Percentiles rank a stretch among this genome's conserved stretches.
phyloP scores from a whole-genome alignment of 2,888 invertebrate species.

The Hypomecis atomaria region DNA sequence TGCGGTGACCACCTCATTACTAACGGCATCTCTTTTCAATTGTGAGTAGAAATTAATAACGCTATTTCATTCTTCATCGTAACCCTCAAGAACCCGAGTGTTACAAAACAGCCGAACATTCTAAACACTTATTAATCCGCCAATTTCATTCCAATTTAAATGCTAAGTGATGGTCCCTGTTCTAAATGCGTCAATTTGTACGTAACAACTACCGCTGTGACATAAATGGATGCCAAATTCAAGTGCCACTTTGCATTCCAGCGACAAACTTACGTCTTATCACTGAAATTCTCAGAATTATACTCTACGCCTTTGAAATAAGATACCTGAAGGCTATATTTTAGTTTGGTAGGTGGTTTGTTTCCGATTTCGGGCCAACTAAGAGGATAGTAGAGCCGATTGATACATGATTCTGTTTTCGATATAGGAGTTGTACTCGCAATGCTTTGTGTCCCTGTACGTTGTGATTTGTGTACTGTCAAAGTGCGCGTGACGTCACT shows the following conservation, averaged over 20 bases:
- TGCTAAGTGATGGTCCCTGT: constrained; percentile 28
- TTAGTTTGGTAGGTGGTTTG: constrained; percentile 30
- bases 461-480: constrained; percentile 41
- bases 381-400: constrained; percentile 48
- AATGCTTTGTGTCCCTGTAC: constrained; percentile 30
- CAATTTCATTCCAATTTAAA: constrained; percentile 22
- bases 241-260: constrained; percentile 34
- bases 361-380: constrained; percentile 41
- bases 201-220: constrained; percentile 35
- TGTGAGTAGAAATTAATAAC: no score
- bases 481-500: constrained; percentile 22
- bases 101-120: no score
- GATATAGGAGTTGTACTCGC: constrained; percentile 42
- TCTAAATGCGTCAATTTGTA: constrained; percentile 32
- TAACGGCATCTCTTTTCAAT: no score
- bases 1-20: no score
- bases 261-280: constrained; percentile 21
- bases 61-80: not conserved
- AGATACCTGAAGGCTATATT: not conserved
- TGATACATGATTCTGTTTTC: constrained; percentile 59
- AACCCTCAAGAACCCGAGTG: not conserved
- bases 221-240: constrained; percentile 38
- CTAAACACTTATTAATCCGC: constrained; percentile 1
- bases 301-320: constrained; percentile 16
- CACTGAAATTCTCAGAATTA: constrained; percentile 1